Conservation (phyloP, 2,888 invertebrate species). For the Cryptus viduatorius region DNA sequence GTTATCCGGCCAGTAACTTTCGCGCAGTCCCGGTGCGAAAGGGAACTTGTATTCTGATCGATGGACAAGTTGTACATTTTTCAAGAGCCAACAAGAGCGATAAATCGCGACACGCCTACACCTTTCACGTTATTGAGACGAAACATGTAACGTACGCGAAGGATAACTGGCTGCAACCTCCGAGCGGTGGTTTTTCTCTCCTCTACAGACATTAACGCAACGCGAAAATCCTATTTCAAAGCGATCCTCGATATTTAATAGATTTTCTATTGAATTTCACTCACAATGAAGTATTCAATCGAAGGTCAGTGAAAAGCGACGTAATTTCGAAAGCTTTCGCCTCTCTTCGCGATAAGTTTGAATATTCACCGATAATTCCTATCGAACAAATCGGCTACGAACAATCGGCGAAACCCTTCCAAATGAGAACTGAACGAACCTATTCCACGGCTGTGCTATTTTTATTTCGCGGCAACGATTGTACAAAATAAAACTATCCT, state of each 20-base stretch:
- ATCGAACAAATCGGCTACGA: background rate
- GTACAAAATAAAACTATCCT: slow-evolving; percentile 63
- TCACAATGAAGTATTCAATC: background rate
- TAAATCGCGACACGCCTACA: slow-evolving; percentile 96
- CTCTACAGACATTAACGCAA: slow-evolving; percentile 87
- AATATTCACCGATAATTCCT: slow-evolving; percentile 17
- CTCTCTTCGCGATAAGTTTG: background rate
- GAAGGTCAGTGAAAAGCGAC: background rate
- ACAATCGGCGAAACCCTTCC: slow-evolving; percentile 15
- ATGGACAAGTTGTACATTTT: slow-evolving; percentile 97
- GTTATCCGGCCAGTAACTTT: slow-evolving; percentile 91
- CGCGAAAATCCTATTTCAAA: background rate
- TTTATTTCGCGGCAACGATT: slow-evolving; percentile 52
- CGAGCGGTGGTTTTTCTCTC: slow-evolving; percentile 89
- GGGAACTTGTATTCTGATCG: slow-evolving; percentile 95
- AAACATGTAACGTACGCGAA: slow-evolving; percentile 90
- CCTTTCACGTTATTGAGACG: slow-evolving; percentile 96
- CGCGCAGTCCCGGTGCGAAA: slow-evolving; percentile 92
- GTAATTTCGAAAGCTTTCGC: background rate
- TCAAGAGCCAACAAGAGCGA: slow-evolving; percentile 94
- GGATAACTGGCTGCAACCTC: slow-evolving; percentile 95
- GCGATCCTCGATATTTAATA: background rate
- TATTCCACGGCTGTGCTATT: slow-evolving; percentile 60
- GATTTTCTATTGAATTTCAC: no score
- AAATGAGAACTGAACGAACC: slow-evolving; percentile 44